phyloP scores from a whole-genome alignment of 2,113 vertebrate species.

The Microcebus jonahi region DNA sequence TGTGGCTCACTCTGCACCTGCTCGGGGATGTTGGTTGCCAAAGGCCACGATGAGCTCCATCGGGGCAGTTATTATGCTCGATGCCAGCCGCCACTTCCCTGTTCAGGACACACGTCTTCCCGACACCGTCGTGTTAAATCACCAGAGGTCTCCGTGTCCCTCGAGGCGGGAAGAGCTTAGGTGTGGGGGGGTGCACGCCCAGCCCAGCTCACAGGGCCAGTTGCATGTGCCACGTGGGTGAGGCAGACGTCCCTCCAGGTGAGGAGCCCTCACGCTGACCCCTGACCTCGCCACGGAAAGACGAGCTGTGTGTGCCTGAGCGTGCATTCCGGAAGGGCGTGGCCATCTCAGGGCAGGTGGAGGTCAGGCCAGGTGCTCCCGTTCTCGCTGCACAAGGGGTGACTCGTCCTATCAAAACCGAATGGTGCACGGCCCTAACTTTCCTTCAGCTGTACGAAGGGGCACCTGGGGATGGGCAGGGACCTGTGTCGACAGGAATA shows the following conservation, averaged over 20 bases:
- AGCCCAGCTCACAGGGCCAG: too few relatives aligned
- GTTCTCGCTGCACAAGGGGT: neutral
- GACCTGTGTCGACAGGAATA: too few relatives aligned
- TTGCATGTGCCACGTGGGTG: too few relatives aligned
- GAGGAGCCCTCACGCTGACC: too few relatives aligned
- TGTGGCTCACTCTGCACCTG: rapidly evolving
- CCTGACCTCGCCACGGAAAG: neutral
- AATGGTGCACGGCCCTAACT: neutral
- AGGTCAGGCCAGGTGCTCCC: neutral
- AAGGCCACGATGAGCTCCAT: neutral
- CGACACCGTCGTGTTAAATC: too few relatives aligned
- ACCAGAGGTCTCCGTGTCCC: too few relatives aligned
- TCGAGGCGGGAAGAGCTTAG: too few relatives aligned
- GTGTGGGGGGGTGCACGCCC: too few relatives aligned
- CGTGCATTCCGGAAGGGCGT: neutral
- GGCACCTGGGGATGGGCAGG: rapidly evolving
- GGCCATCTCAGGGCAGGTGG: too few relatives aligned
- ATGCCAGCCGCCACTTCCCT: too few relatives aligned
- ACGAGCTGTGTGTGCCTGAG: neutral
- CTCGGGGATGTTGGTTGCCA: rapidly evolving
- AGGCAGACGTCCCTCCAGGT: too few relatives aligned
- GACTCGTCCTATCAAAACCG: neutral
- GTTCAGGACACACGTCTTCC: too few relatives aligned
- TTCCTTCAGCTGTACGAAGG: rapidly evolving
- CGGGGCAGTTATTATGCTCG: neutral